These are phyloP conservation scores for Tetheella fluctuosa DNA, from an alignment of 2,888 invertebrate genomes.

Conservation along the genomic window DNA sequence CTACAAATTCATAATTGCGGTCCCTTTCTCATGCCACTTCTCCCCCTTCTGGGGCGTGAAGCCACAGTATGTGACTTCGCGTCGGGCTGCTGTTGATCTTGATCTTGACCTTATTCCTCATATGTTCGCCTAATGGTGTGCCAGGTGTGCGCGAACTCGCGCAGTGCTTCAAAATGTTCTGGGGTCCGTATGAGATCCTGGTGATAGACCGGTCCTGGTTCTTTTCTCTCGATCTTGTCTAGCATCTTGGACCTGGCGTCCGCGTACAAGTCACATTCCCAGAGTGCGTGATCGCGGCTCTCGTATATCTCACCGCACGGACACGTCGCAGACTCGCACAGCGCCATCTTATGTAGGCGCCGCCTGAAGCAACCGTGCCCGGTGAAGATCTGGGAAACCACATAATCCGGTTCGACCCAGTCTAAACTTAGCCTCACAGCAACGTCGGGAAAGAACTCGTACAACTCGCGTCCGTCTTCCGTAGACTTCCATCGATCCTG, in stretches of 20 bases:
- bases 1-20: background rate
- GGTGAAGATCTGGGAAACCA: conserved; percentile 27
- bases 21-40: background rate
- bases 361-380: conserved; percentile 34
- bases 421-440: conserved; percentile 16
- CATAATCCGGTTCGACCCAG: conserved; percentile 37
- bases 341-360: conserved; percentile 23
- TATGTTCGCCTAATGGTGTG: background rate
- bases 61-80: conserved; percentile 7
- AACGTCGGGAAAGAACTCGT: conserved; percentile 35
- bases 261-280: conserved; percentile 17
- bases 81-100: background rate
- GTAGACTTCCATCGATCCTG: conserved; percentile 27
- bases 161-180: conserved; percentile 14
- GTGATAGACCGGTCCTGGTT: conserved; percentile 14
- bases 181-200: conserved; percentile 13
- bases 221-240: conserved; percentile 2
- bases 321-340: conserved; percentile 18
- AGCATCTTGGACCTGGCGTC: background rate
- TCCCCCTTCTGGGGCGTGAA: conserved; percentile 18
- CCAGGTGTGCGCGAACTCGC: conserved; percentile 15
- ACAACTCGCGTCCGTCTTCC: conserved; percentile 27
- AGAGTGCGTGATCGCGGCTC: conserved; percentile 14
- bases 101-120: background rate
- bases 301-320: conserved; percentile 18